These are phyloP conservation scores for Chelmon rostratus DNA, from an alignment of 2,797 vertebrate genomes.

Conservation along the genomic window DNA sequence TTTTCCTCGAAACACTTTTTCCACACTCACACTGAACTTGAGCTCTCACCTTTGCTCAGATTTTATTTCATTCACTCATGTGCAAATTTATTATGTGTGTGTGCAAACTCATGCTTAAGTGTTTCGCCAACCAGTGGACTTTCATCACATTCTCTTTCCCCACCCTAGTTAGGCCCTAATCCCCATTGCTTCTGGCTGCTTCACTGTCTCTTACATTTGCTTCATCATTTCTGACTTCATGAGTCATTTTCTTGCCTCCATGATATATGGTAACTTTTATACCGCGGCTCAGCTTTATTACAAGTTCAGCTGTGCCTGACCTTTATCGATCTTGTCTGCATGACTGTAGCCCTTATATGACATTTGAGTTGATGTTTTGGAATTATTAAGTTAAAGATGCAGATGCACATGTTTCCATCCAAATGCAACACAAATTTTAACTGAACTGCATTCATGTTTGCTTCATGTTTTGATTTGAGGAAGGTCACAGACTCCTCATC, in stretches of 20 bases:
- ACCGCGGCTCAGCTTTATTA: conserved; percentile 3
- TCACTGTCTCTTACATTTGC: conserved; percentile 24
- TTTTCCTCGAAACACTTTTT: conserved; percentile 8
- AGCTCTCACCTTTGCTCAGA: not conserved
- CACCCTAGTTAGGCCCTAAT: not conserved
- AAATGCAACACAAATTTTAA: not conserved
- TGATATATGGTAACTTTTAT: conserved; percentile 20
- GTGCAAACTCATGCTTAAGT: not conserved
- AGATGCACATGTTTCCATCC: too few species aligned
- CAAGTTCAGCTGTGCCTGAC: conserved; percentile 9
- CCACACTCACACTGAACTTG: not conserved
- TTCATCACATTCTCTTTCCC: conserved; percentile 29
- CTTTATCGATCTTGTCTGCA: conserved; percentile 6
- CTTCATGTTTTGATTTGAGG: not conserved
- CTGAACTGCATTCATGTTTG: not conserved
- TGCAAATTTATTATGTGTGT: not conserved
- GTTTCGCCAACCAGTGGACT: conserved; percentile 28
- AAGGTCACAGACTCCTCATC: too few species aligned
- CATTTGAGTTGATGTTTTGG: too few species aligned
- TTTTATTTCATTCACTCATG: not conserved
- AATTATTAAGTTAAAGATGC: too few species aligned
- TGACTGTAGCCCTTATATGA: conserved; percentile 10
- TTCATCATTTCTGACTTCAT: conserved; percentile 27
- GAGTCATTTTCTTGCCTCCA: conserved; percentile 13
- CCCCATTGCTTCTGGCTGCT: conserved; percentile 13